These are phyloP conservation scores for Thunnus thynnus DNA, from an alignment of 2,113 vertebrate genomes.

Conservation along the genomic window DNA sequence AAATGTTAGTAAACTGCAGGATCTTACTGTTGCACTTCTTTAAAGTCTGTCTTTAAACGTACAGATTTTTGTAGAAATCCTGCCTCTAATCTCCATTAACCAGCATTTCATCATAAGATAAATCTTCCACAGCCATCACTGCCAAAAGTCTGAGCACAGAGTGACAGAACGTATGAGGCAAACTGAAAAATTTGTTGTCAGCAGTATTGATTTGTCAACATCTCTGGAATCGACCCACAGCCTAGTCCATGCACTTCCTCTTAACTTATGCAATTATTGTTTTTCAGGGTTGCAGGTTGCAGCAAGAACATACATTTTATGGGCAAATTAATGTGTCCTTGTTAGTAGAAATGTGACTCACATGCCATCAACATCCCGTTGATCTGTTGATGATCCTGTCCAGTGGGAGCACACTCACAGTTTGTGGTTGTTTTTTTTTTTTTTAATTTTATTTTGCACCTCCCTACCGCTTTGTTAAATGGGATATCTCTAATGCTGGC, in stretches of 20 bases:
- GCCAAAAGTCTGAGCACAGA: constrained; percentile 20
- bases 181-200: constrained; percentile 86
- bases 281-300: background rate
- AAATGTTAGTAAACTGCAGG: background rate
- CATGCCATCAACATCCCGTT: constrained; percentile 22
- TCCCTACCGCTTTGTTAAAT: constrained; percentile 56
- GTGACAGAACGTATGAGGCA: constrained; percentile 80
- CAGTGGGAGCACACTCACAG: constrained; percentile 1
- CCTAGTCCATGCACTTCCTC: constrained; percentile 71
- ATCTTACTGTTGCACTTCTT: background rate
- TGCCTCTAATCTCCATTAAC: constrained; percentile 19
- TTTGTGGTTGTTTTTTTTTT: constrained; percentile 22
- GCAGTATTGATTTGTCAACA: constrained; percentile 81
- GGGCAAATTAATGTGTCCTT: constrained; percentile 29
- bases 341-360: constrained; percentile 16
- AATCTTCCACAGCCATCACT: background rate
- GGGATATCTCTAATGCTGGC: constrained; percentile 46
- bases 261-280: constrained; percentile 1
- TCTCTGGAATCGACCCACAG: constrained; percentile 83
- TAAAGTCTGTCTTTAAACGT: background rate
- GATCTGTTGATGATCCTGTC: constrained; percentile 54
- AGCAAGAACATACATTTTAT: constrained; percentile 3
- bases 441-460: constrained; percentile 8
- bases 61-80: background rate
- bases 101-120: constrained; percentile 22